Evolutionary conservation across 1,140 invertebrate genomes (phyloP), one percentile per base, ranked within the genome.

Genomic region (Trichomalopsis sarcophagae): DNA sequence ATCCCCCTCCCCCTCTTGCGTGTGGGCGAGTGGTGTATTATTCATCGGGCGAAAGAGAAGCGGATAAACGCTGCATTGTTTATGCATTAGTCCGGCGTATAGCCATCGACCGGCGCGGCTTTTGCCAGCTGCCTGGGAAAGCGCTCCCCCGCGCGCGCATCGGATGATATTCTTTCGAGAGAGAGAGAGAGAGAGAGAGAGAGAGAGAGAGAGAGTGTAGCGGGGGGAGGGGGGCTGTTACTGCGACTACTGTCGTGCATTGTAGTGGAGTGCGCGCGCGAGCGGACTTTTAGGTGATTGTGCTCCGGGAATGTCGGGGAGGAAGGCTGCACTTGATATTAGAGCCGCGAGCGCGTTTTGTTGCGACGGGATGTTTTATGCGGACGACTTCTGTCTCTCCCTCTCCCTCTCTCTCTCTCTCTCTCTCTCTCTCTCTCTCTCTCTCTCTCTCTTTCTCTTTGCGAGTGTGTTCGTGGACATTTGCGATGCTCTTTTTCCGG

Each of bases 11-110:
- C n/a, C 86, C 83, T 44, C 79, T 55, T 62, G 17, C n/a, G 17
- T 17, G 73, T 36, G 3, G 33, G 33, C 69, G 81, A 87, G 86
- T 88, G 88, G 89, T 90, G 90, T 90, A 91, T 90, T 91, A 91
- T 91, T 91, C 90, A 91, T 90, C 89, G 89, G 84, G 88, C 87
- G 5, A 71, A 83, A 27, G 69, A 71, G 69, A 27, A 87, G 86
- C 80, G 89, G 89, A 91, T 91, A 91, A 91, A 89, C 89, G 89
- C 87, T 87, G 80, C 89, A 91, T 91, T 91, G 89, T 90, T 90
- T 91, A 91, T 91, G 90, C 89, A 91, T 91, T 90, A 90, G 87
- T 84, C 86, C 76, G 86, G 55, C 6, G 17, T 62, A 62, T 6
- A 62, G 55, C 21, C 55, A 62, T 62, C 55, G 55, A 62, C 4